Evolutionary conservation across 2,113 vertebrate species (phyloP).

Genomic region (Varanus komodoensis): DNA sequence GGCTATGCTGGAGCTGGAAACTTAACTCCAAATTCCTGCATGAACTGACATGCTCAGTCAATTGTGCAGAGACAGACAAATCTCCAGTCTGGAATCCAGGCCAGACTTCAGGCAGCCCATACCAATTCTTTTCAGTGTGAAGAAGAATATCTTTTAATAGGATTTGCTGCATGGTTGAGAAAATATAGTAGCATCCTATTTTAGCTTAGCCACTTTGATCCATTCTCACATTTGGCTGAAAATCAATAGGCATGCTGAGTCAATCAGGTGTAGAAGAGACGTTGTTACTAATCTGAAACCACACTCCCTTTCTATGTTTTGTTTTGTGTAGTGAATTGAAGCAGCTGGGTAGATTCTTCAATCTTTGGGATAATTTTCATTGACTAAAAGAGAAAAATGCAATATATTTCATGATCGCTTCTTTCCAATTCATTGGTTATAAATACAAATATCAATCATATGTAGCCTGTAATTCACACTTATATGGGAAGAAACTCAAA

Average conservation of each 20-base stretch:
- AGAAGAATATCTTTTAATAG: slow-evolving; percentile 52
- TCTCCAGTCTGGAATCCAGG: slow-evolving; percentile 1
- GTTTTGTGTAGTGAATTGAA: slow-evolving; percentile 14
- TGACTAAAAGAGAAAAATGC: slow-evolving; percentile 44
- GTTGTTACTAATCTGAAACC: slow-evolving; percentile 20
- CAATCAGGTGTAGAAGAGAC: not conserved
- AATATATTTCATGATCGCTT: slow-evolving; percentile 40
- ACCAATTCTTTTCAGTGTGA: slow-evolving; percentile 24
- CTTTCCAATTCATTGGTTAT: slow-evolving; percentile 51
- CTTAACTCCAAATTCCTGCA: slow-evolving; percentile 33
- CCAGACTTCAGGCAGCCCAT: slow-evolving; percentile 32
- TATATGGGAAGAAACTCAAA: slow-evolving; percentile 34
- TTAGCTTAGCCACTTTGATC: slow-evolving; percentile 31
- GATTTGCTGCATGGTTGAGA: slow-evolving; percentile 43
- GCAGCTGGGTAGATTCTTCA: not conserved
- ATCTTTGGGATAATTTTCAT: slow-evolving; percentile 13
- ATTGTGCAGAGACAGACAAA: slow-evolving; percentile 22
- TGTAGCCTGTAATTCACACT: slow-evolving; percentile 12
- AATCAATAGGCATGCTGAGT: slow-evolving; percentile 32
- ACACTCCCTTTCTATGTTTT: slow-evolving; percentile 1
- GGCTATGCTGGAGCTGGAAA: slow-evolving; percentile 42
- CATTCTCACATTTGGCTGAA: slow-evolving; percentile 30
- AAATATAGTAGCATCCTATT: slow-evolving; percentile 31
- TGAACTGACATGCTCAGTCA: not conserved
- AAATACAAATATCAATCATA: slow-evolving; percentile 40